A percentile compares a stretch with the other conserved stretches of the same genome.
phyloP scores from a whole-genome alignment of 2,888 invertebrate genomes.

The Hydrotaea diabolus region DNA sequence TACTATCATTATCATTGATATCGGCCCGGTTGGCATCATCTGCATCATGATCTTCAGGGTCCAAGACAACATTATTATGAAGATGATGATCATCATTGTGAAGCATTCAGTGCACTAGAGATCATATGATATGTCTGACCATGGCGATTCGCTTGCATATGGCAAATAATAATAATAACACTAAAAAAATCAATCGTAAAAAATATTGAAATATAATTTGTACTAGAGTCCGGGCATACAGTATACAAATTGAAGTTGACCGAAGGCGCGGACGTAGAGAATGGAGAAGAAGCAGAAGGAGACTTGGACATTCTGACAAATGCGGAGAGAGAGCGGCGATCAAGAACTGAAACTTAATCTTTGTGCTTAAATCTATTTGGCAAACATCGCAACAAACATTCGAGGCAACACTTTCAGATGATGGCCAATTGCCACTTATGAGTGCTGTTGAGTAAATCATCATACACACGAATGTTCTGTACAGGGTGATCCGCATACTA shows the following conservation, averaged over 20 bases:
- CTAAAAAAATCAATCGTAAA: constrained; percentile 59
- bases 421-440: constrained; percentile 67
- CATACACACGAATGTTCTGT: not conserved
- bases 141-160: not conserved
- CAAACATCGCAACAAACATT: constrained; percentile 48
- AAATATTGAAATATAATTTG: constrained; percentile 62
- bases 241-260: constrained; percentile 8
- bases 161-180: constrained; percentile 11
- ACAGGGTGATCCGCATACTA: not conserved
- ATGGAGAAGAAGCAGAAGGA: not conserved
- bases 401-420: constrained; percentile 62
- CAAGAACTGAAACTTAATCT: constrained; percentile 58
- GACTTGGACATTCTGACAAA: not conserved
- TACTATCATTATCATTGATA: not conserved
- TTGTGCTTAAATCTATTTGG: constrained; percentile 57
- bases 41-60: constrained; percentile 18
- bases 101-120: not conserved
- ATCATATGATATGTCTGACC: not conserved
- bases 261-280: not conserved
- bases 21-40: not conserved
- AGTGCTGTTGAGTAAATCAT: constrained; percentile 61
- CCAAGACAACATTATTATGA: not conserved
- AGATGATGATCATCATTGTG: not conserved
- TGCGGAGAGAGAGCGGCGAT: constrained; percentile 21
- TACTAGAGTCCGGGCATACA: not conserved